Conservation (phyloP, 2,888 invertebrate species). For the Lycophotia porphyrea region DNA sequence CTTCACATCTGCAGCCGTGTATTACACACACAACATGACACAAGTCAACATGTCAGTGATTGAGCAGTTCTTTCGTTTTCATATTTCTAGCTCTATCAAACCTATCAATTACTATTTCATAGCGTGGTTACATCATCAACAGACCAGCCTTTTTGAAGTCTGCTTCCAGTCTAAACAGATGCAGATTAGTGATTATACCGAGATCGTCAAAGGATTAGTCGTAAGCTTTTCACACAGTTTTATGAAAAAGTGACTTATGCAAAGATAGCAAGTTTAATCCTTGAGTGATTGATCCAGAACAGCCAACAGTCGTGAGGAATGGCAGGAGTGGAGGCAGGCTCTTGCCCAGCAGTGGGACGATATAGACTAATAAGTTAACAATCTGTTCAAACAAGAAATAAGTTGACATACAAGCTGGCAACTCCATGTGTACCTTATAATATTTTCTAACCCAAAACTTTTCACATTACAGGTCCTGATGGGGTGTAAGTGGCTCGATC, state of each 20-base stretch:
- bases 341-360: background rate
- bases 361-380: background rate
- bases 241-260: background rate
- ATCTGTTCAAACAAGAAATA: background rate
- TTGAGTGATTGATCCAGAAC: background rate
- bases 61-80: too few relatives aligned
- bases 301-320: background rate
- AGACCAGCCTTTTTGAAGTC: too few relatives aligned
- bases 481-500: constrained; percentile 50
- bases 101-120: background rate
- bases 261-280: background rate
- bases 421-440: background rate
- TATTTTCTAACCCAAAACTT: background rate
- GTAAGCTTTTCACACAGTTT: background rate
- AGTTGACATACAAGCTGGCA: background rate
- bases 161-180: too few relatives aligned
- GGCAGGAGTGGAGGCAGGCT: background rate
- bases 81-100: background rate
- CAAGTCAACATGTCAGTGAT: background rate
- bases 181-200: background rate
- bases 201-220: background rate
- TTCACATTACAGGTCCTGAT: background rate
- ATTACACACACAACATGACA: background rate
- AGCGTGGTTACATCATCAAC: too few relatives aligned
- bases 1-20: background rate